These are phyloP conservation scores for Nomada ruficornis DNA, from an alignment of 2,888 invertebrate species.

Conservation along the genomic window DNA sequence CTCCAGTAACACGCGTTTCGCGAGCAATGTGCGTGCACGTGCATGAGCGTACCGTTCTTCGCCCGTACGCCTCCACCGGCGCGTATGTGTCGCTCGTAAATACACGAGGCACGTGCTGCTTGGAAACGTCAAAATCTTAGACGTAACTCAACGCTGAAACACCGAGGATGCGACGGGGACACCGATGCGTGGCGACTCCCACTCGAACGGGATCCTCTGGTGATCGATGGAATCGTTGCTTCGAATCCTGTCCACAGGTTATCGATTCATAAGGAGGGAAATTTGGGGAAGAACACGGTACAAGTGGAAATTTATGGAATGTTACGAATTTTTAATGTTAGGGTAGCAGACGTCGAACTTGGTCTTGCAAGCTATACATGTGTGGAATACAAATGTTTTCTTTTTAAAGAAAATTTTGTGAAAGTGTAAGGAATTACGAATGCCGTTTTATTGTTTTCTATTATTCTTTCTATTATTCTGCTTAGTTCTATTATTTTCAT, in stretches of 20 bases:
- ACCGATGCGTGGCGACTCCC: conserved; percentile 58
- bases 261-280: too few species aligned
- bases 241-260: not conserved
- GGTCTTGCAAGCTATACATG: too few species aligned
- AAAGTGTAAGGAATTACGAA: too few species aligned
- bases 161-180: conserved; percentile 2
- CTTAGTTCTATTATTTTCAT: too few species aligned
- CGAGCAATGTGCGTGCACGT: conserved; percentile 33
- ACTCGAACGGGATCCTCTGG: conserved; percentile 51
- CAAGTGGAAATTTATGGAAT: too few species aligned
- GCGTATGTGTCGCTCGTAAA: conserved; percentile 78
- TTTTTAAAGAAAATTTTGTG: too few species aligned
- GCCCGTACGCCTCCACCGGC: conserved; percentile 3
- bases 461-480: too few species aligned
- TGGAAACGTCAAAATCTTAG: conserved; percentile 79
- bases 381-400: too few species aligned
- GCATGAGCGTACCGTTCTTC: conserved; percentile 25
- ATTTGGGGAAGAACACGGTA: too few species aligned
- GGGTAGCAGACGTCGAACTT: too few species aligned
- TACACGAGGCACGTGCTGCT: conserved; percentile 82
- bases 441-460: too few species aligned
- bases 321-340: too few species aligned
- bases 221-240: conserved; percentile 15
- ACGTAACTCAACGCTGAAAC: conserved; percentile 60
- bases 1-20: conserved; percentile 46